Conservation (phyloP, 2,113 vertebrate species). For the Motacilla alba region DNA sequence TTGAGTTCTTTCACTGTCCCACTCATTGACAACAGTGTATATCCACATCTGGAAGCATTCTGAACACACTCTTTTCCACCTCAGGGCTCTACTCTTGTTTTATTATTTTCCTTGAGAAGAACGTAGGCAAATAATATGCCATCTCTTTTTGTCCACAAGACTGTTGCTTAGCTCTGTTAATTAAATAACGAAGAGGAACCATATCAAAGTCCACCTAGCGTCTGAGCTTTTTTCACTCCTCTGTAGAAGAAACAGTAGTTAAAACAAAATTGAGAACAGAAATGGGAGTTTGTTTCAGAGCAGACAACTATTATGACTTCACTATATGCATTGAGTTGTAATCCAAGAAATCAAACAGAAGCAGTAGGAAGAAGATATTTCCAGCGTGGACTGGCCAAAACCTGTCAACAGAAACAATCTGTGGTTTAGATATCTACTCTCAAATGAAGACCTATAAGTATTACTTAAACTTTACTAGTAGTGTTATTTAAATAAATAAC, state of each 20-base stretch:
- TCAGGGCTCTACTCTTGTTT: not conserved
- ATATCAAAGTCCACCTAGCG: not conserved
- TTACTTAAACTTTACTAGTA: not conserved
- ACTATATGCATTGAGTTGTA: not conserved
- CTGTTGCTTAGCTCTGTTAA: not conserved
- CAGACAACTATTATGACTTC: not conserved
- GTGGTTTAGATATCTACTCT: not conserved
- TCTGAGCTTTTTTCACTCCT: not conserved
- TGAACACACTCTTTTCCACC: not conserved
- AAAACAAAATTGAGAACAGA: not conserved
- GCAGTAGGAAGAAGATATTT: not conserved
- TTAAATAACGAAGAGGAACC: not conserved
- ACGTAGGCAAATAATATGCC: not conserved
- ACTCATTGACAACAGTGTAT: not conserved
- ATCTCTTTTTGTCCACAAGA: not conserved
- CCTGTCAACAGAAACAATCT: not conserved
- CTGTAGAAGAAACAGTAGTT: not conserved
- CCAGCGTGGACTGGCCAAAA: not conserved
- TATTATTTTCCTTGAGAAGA: not conserved
- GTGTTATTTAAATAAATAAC: not conserved
- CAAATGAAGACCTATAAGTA: not conserved
- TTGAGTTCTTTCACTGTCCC: not conserved
- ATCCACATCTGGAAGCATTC: not conserved
- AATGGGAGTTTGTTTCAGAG: not conserved
- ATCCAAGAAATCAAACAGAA: not conserved